Base-by-base conservation (phyloP, 2,888 invertebrate species). In the Caenorhabditis drosophilae region DNA sequence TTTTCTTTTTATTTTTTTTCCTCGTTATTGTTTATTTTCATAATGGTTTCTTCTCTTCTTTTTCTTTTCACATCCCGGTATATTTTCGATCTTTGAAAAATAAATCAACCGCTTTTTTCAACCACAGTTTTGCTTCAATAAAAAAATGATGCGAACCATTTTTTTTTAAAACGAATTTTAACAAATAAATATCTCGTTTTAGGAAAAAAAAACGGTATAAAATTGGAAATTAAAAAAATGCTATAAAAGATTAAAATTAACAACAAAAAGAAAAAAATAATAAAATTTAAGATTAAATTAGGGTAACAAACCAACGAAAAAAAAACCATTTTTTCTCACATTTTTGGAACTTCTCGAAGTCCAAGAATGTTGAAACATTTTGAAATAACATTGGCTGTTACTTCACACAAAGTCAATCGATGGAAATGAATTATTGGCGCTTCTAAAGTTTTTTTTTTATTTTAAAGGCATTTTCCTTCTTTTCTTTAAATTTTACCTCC, bases 321-420 rank as follows among this genome's bases (percentile, higher is more conserved):
- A 36, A 36, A 36, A 36, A 36, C 9, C 11, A 36, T 4, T 12
- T 4, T 12, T 12, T 12, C 38, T 53, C 23, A 98, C 92, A 98
- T 97, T 85, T 90, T 92, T 34, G 90, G 88, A 22, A 98, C 91
- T 35, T 96, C 91, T 84, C 90, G 90, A 40, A 98, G 88, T 49
- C 96, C 97, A 54, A 98, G 88, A 79, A 99, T 90, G 77, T 89
- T 85, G 84, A 99, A 93, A 82, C 93, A 92, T 79, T 90, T 89
- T 63, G 89, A 90, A 89, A 98, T 89, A 27, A 95, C 86, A 62
- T 88, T 87, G 3, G 96, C 93, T 2, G 97, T 92, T 7, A 90
- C 91, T 88, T 98, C 96, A 82, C 93, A 91, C 2, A 98, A 86
- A 76, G 95, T 88, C 74, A 99, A 88, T 63, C 98, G 89, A 64